phyloP scores from a whole-genome alignment of 1,140 invertebrate species.

The Idris sp. region DNA sequence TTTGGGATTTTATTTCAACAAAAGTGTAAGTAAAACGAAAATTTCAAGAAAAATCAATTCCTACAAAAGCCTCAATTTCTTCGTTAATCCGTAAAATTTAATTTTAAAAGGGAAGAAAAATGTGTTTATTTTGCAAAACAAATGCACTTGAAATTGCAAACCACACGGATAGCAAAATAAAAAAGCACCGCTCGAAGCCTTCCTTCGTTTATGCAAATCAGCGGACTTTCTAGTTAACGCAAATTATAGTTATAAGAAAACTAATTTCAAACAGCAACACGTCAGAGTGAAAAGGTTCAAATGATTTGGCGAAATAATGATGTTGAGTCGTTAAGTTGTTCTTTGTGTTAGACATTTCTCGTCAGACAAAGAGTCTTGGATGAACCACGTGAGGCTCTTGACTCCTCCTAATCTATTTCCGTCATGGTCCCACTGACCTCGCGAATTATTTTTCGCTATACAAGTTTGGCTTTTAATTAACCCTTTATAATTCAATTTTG shows the following conservation, averaged over 20 bases:
- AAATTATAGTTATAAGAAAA: slow-evolving; percentile 23
- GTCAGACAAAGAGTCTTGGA: slow-evolving; percentile 53
- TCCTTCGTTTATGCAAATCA: slow-evolving; percentile 29
- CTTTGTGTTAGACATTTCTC: slow-evolving; percentile 13
- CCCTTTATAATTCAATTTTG: no score
- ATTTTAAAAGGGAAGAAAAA: no score
- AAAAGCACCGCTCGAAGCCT: slow-evolving; percentile 9
- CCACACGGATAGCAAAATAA: no score
- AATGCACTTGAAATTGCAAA: no score
- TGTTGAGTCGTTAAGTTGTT: not conserved
- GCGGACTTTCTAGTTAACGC: slow-evolving; percentile 25
- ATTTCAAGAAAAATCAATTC: no score
- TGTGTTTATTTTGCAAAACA: not conserved
- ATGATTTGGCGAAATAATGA: not conserved
- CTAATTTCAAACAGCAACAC: slow-evolving; percentile 20
- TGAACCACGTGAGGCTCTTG: slow-evolving; percentile 53
- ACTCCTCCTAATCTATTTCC: slow-evolving; percentile 61
- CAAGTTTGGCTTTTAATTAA: slow-evolving; percentile 25
- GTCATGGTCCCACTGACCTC: slow-evolving; percentile 62
- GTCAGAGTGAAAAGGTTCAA: slow-evolving; percentile 1
- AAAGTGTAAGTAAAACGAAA: slow-evolving; percentile 24
- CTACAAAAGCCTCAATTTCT: no score
- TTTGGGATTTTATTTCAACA: slow-evolving; percentile 15
- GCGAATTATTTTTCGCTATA: slow-evolving; percentile 46
- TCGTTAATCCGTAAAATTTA: no score